phyloP scores from a whole-genome alignment of 2,888 invertebrate genomes.

The Desoria tigrina region DNA sequence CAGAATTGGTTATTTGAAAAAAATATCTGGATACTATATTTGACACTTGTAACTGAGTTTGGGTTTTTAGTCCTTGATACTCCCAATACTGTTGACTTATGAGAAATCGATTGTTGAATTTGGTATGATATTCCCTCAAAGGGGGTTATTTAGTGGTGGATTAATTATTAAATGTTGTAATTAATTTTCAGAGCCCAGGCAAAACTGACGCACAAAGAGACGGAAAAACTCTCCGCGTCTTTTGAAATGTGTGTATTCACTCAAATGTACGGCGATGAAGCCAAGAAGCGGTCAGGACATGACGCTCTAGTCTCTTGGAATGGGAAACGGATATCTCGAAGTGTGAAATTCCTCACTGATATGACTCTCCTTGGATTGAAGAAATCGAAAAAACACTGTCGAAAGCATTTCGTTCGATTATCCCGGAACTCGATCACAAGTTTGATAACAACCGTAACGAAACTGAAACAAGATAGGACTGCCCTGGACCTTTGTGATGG shows the following conservation, averaged over 20 bases:
- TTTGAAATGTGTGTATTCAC: slow-evolving; percentile 14
- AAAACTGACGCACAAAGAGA: slow-evolving; percentile 15
- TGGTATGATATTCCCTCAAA: too few relatives aligned
- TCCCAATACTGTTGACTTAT: too few relatives aligned
- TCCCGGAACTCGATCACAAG: slow-evolving; percentile 7
- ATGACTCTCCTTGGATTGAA: neutral
- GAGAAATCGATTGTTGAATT: too few relatives aligned
- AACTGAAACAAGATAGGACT: slow-evolving; percentile 13
- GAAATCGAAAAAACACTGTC: neutral
- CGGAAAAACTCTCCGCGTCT: slow-evolving; percentile 10
- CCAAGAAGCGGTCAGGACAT: neutral
- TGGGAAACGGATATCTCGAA: slow-evolving; percentile 2
- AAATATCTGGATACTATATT: too few relatives aligned
- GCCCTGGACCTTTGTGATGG: neutral
- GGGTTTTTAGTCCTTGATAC: too few relatives aligned
- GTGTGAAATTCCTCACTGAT: slow-evolving; percentile 1
- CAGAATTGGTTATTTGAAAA: too few relatives aligned
- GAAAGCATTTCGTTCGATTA: slow-evolving; percentile 9
- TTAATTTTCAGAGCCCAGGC: neutral
- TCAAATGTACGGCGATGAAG: slow-evolving; percentile 3
- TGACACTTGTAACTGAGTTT: neutral
- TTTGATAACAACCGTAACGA: slow-evolving; percentile 8
- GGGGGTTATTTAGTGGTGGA: neutral
- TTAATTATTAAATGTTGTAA: neutral
- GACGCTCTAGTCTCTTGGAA: neutral